Evolutionary conservation across 2,797 vertebrate species (phyloP), one percentile per base, ranked within the genome.

Genomic region (Carcharodon carcharias): DNA sequence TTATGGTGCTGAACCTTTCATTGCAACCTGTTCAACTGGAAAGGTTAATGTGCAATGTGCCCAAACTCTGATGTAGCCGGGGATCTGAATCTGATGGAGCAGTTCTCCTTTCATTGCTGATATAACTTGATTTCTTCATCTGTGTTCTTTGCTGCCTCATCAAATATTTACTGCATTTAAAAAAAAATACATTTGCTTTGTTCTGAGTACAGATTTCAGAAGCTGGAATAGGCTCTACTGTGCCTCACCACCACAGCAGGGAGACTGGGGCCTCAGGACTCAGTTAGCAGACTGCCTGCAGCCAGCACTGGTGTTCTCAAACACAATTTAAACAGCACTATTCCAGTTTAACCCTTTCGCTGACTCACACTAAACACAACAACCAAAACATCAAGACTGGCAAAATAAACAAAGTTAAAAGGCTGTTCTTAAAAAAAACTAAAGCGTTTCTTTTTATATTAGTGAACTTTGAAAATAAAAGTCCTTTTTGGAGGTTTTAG

Each of bases 91-190:
- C 89, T n/a, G 56, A 63, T 92, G 58, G 58, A 63, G 9, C 14
- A 63, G 56, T 1, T n/a, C 6, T 63, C 0, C 58, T 63, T 92
- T 92, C 35, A 63, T 92, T 92, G 58, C 35, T 65, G 35, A 6
- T 63, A 92, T 92, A 92, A 92, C 58, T 40, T 92, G 89, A 92
- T 92, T 65, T 63, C 58, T 92, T 92, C 58, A 92, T 92, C 89
- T 92, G 58, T 23, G 40, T 18, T 61, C 58, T 92, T 65, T 16
- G 35, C 89, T 58, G 16, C 35, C 35, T 92, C 89, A 92, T 92
- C 58, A 92, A 92, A 92, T 92, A 92, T 92, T 92, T 92, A 92
- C 7, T n/a, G 31, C 16, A n/a, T 92, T 92, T 63, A 40, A 65
- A 92, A 61, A 91, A 92, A 40, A 92, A 65, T 11, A 8, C 89